phyloP scores from a whole-genome alignment of 1,140 invertebrate genomes.

The Papilio aristodemus region DNA sequence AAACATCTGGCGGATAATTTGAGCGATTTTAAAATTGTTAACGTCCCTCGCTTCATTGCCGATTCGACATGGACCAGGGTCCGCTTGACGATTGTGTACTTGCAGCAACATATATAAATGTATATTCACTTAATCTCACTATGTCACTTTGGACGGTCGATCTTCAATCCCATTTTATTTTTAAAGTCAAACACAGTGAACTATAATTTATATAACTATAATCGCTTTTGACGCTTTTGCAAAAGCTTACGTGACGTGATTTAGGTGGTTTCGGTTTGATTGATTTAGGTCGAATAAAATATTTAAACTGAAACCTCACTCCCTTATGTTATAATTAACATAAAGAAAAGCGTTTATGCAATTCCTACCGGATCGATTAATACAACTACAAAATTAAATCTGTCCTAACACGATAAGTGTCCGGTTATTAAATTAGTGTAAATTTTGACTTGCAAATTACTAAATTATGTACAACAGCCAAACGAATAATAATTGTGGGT shows the following conservation, averaged over 20 bases:
- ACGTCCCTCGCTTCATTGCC: slow-evolving; percentile 28
- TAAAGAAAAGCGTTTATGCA: slow-evolving; percentile 2
- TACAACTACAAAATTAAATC: slow-evolving; percentile 1
- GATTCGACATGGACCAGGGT: slow-evolving; percentile 31
- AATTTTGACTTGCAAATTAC: slow-evolving; percentile 6
- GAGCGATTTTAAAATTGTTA: slow-evolving; percentile 41
- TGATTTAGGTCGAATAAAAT: too few species aligned
- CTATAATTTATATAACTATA: too few species aligned
- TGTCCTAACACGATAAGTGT: slow-evolving; percentile 16
- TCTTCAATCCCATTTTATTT: too few species aligned
- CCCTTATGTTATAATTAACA: not conserved
- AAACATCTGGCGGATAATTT: slow-evolving; percentile 40
- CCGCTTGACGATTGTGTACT: not conserved
- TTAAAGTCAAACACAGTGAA: too few species aligned
- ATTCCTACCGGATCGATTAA: not conserved
- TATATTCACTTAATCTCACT: not conserved
- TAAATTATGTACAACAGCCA: not conserved
- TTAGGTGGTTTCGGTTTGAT: too few species aligned
- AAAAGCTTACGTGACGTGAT: too few species aligned
- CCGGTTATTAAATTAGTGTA: slow-evolving; percentile 22
- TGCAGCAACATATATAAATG: not conserved
- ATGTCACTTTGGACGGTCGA: too few species aligned
- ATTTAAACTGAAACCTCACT: too few species aligned
- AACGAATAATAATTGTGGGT: slow-evolving; percentile 2
- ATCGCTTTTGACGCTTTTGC: too few species aligned